A percentile compares a stretch with the other conserved stretches of the same genome.
Conservation (phyloP, 2,888 invertebrate genomes). For the Parnassius apollo region DNA sequence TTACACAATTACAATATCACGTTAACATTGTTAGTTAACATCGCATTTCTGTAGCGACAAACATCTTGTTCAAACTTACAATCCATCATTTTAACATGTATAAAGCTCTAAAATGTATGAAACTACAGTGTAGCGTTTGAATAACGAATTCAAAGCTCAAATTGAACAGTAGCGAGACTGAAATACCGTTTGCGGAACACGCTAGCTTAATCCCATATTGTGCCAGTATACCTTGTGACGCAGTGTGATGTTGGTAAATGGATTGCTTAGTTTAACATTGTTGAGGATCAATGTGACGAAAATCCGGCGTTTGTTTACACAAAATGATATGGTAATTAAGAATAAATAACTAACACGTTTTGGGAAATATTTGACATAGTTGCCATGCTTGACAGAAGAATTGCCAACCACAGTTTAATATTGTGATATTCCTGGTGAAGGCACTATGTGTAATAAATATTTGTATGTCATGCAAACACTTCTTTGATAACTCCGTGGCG, state of each 20-base stretch:
- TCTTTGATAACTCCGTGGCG: too few species aligned
- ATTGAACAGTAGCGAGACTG: conserved; percentile 21
- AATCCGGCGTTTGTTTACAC: conserved; percentile 4
- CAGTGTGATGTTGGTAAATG: conserved; percentile 12
- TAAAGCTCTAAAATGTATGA: conserved; percentile 9
- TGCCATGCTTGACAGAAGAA: too few species aligned
- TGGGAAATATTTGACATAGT: too few species aligned
- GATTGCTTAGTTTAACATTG: conserved; percentile 18
- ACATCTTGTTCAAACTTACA: conserved; percentile 17
- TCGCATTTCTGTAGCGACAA: background rate
- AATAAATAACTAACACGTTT: too few species aligned
- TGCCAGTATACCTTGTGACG: conserved; percentile 18
- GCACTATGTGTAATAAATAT: too few species aligned
- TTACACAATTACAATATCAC: too few species aligned
- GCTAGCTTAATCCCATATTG: conserved; percentile 25
- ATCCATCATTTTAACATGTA: conserved; percentile 17
- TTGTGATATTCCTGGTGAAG: too few species aligned
- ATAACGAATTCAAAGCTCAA: conserved; percentile 25
- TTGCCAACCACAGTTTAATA: too few species aligned
- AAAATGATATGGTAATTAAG: conserved; percentile 4
- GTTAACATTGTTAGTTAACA: too few species aligned
- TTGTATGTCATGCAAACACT: too few species aligned
- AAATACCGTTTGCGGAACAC: conserved; percentile 26
- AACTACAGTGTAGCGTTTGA: conserved; percentile 11
- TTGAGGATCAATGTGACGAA: conserved; percentile 1